These are phyloP conservation scores for Parascotia fuliginaria DNA, from an alignment of 2,888 invertebrate genomes.

Conservation along the genomic window DNA sequence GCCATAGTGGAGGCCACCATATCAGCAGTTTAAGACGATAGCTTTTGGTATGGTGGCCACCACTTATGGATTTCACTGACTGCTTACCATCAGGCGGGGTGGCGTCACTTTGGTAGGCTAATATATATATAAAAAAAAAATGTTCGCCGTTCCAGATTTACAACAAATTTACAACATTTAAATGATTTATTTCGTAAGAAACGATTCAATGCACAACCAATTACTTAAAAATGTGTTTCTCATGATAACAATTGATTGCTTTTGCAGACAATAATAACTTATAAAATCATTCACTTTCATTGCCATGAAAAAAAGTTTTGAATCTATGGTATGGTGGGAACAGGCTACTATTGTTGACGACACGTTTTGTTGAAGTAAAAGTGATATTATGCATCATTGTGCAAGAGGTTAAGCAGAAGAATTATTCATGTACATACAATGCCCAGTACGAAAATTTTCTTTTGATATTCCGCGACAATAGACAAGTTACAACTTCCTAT, in stretches of 20 bases:
- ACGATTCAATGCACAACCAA: conserved; percentile 34
- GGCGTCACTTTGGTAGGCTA: no score
- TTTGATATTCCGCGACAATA: neutral
- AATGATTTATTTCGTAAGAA: conserved; percentile 1
- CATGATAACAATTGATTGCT: conserved; percentile 48
- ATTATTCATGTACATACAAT: conserved; percentile 2
- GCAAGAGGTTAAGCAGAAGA: conserved; percentile 16
- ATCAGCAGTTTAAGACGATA: no score
- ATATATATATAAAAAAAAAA: neutral
- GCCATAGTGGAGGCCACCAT: no score
- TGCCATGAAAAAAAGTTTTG: conserved; percentile 36
- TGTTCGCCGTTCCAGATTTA: neutral
- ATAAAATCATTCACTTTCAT: conserved; percentile 54
- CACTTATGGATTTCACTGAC: no score
- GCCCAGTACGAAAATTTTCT: conserved; percentile 4
- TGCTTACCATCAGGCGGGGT: no score
- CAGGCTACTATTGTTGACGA: conserved; percentile 26
- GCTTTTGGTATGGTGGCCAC: no score
- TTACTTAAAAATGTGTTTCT: conserved; percentile 38
- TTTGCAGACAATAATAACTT: conserved; percentile 41
- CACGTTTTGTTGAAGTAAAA: conserved; percentile 19
- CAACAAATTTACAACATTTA: neutral
- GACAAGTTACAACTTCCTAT: conserved; percentile 1
- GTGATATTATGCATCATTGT: conserved; percentile 30
- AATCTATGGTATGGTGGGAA: conserved; percentile 35